Conservation (phyloP, 2,113 vertebrate genomes). For the Coptodon bakossiorum region DNA sequence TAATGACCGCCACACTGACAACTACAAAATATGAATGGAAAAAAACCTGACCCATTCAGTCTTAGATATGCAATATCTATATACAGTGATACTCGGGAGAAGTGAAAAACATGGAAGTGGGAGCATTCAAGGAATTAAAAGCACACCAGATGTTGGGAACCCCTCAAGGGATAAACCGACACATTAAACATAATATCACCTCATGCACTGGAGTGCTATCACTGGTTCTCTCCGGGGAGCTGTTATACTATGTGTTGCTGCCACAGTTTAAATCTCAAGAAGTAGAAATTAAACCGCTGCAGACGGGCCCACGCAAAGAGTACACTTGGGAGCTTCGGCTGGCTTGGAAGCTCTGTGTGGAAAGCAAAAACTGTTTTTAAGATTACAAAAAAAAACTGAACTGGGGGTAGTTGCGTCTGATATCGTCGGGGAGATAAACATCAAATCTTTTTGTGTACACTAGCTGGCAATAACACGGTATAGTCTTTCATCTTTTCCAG, state of each 20-base stretch:
- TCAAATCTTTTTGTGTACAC: not conserved
- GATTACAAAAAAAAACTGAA: not conserved
- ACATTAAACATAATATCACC: conserved; percentile 71
- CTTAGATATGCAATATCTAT: not conserved
- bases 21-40: not conserved
- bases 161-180: conserved; percentile 61
- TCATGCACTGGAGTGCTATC: conserved; percentile 57
- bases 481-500: not conserved
- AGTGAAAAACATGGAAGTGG: not conserved
- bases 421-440: not conserved
- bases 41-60: not conserved
- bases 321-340: conserved; percentile 22
- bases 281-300: conserved; percentile 40
- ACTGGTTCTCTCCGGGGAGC: conserved; percentile 54
- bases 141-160: conserved; percentile 57
- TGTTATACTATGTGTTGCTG: conserved; percentile 57
- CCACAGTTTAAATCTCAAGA: conserved; percentile 59
- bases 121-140: conserved; percentile 39
- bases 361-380: not conserved
- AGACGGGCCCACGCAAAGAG: conserved; percentile 35
- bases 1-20: not conserved
- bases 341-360: conserved; percentile 5
- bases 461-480: not conserved
- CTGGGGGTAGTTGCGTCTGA: not conserved
- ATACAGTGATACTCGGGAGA: not conserved